phyloP scores from a whole-genome alignment of 2,113 vertebrate species.

The Chaenogobius annularis region DNA sequence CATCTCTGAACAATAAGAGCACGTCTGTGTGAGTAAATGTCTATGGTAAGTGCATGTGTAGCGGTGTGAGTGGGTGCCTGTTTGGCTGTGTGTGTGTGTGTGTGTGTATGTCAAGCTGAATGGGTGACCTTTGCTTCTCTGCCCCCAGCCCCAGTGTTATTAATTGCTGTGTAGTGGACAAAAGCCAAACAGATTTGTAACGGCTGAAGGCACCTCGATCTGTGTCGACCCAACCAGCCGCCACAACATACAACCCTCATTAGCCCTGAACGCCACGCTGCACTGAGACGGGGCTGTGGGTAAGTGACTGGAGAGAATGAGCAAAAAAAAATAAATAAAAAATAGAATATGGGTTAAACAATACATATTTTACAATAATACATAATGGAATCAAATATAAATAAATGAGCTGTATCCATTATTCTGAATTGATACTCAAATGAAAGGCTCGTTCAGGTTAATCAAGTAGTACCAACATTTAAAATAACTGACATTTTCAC shows the following conservation, averaged over 20 bases:
- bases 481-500: slow-evolving; percentile 56
- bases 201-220: slow-evolving; percentile 95
- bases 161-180: slow-evolving; percentile 94
- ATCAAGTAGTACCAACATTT: slow-evolving; percentile 38
- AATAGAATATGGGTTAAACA: not conserved
- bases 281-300: slow-evolving; percentile 17
- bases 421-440: not conserved
- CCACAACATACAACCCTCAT: slow-evolving; percentile 95
- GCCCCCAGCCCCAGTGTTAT: slow-evolving; percentile 87
- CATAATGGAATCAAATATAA: not conserved
- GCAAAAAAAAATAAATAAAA: slow-evolving; percentile 19
- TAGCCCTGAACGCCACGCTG: slow-evolving; percentile 87
- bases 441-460: slow-evolving; percentile 34
- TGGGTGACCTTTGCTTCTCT: slow-evolving; percentile 85
- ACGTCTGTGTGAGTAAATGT: not conserved
- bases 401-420: not conserved
- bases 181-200: slow-evolving; percentile 99
- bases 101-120: slow-evolving; percentile 49
- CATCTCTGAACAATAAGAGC: not conserved
- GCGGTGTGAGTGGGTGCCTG: not conserved
- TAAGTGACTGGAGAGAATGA: slow-evolving; percentile 18
- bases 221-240: slow-evolving; percentile 89
- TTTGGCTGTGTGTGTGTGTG: slow-evolving; percentile 18
- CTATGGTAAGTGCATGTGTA: not conserved
- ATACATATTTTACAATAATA: not conserved